These are phyloP conservation scores for Kryptolebias ocellatus DNA, from an alignment of 2,797 vertebrate species.

Conservation along the genomic window DNA sequence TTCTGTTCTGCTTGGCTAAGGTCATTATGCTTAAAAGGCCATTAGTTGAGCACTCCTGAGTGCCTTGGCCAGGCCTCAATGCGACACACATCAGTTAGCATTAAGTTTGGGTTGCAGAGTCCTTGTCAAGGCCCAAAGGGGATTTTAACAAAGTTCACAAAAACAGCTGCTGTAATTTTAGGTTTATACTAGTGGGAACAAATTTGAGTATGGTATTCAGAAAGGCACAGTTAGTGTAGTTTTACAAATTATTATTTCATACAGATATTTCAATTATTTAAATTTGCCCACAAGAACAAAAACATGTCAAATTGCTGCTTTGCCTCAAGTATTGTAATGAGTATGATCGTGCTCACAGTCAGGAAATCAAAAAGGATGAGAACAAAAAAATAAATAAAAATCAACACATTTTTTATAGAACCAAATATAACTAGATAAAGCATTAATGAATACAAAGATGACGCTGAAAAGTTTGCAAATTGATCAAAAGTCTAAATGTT, in stretches of 20 bases:
- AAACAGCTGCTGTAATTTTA: slow-evolving; percentile 9
- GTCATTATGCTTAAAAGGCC: slow-evolving; percentile 71
- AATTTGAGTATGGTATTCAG: slow-evolving; percentile 1
- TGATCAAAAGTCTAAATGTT: too few relatives aligned
- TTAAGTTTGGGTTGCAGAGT: slow-evolving; percentile 39
- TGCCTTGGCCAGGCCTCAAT: slow-evolving; percentile 33
- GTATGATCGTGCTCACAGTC: too few relatives aligned
- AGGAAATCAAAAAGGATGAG: not conserved
- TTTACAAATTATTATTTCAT: not conserved
- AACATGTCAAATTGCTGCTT: not conserved
- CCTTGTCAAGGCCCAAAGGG: slow-evolving; percentile 17
- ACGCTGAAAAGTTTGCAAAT: too few relatives aligned
- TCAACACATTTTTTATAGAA: too few relatives aligned
- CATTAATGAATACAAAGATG: too few relatives aligned
- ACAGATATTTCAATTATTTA: slow-evolving; percentile 1
- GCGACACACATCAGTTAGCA: slow-evolving; percentile 45
- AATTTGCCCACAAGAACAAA: not conserved
- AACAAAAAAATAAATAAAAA: not conserved
- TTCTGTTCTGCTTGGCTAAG: slow-evolving; percentile 57
- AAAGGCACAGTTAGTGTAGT: not conserved
- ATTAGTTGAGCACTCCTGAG: slow-evolving; percentile 56
- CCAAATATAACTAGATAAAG: too few relatives aligned
- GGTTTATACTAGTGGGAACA: not conserved
- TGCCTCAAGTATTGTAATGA: not conserved
- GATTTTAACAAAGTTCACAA: slow-evolving; percentile 30